phyloP scores from a whole-genome alignment of 2,888 invertebrate genomes.

The Watsonalla cultraria region DNA sequence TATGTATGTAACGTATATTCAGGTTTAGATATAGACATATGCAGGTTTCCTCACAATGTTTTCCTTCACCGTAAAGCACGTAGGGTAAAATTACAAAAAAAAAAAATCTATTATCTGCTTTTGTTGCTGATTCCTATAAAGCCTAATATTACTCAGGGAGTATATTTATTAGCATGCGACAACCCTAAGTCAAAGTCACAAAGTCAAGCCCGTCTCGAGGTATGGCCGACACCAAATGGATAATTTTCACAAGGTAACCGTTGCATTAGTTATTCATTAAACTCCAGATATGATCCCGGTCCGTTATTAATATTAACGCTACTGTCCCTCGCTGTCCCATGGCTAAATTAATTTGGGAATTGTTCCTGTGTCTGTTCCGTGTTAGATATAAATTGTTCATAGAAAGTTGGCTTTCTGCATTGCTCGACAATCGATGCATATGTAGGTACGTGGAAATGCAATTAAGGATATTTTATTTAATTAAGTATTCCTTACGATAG shows the following conservation, averaged over 20 bases:
- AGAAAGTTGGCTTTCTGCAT: no score
- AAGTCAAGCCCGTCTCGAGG: slow-evolving; percentile 46
- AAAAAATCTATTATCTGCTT: no score
- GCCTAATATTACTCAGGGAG: no score
- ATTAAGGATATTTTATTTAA: no score
- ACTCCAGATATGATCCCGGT: slow-evolving; percentile 60
- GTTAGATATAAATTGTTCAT: slow-evolving; percentile 21
- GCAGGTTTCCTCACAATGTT: no score
- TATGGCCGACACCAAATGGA: slow-evolving; percentile 53
- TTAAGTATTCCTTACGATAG: no score
- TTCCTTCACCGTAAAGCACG: no score
- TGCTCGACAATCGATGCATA: no score
- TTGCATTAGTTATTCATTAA: slow-evolving; percentile 72
- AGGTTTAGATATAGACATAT: no score
- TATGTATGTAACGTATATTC: no score
- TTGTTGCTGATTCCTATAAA: not conserved
- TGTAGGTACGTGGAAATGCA: no score
- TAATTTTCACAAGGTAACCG: slow-evolving; percentile 64
- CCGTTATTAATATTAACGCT: slow-evolving; percentile 67
- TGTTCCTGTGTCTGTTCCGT: slow-evolving; percentile 31
- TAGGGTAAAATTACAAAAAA: no score
- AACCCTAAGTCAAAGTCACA: slow-evolving; percentile 53
- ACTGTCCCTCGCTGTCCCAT: slow-evolving; percentile 54
- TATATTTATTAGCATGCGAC: slow-evolving; percentile 5
- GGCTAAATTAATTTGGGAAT: slow-evolving; percentile 61